These are phyloP conservation scores for Cremastinae sp. DNA, from an alignment of 2,888 invertebrate species.

Conservation along the genomic window DNA sequence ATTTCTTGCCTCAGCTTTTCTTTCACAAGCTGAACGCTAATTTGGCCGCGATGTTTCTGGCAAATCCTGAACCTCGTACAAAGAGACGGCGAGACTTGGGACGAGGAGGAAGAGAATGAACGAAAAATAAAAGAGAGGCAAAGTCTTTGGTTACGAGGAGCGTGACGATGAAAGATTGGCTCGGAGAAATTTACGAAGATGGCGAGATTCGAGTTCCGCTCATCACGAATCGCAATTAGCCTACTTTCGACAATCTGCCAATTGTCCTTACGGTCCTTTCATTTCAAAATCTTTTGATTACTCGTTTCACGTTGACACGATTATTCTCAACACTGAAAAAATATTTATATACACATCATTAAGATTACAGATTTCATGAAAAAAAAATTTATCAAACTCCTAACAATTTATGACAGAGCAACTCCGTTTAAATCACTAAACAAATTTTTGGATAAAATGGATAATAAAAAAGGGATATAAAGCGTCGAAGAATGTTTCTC, in stretches of 20 bases:
- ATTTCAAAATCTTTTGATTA: conserved; percentile 21
- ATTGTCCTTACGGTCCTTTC: conserved; percentile 32
- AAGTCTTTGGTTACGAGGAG: conserved; percentile 36
- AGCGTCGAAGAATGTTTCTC: too few relatives aligned
- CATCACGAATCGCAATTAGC: conserved; percentile 54
- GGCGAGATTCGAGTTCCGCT: conserved; percentile 16
- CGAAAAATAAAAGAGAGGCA: neutral
- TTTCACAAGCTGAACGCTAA: conserved; percentile 21
- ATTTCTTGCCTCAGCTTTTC: neutral
- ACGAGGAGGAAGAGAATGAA: neutral
- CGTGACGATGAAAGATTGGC: conserved; percentile 16
- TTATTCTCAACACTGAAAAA: neutral
- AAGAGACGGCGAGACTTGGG: neutral
- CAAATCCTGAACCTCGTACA: conserved; percentile 20
- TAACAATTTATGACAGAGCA: too few relatives aligned
- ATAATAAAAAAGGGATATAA: too few relatives aligned
- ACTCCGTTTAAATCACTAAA: too few relatives aligned
- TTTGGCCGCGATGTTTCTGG: conserved; percentile 31
- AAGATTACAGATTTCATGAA: too few relatives aligned
- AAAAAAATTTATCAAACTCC: too few relatives aligned
- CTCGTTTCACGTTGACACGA: neutral
- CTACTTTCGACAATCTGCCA: conserved; percentile 34
- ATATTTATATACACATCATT: neutral
- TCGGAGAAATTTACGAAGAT: neutral
- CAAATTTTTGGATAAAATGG: too few relatives aligned